Evolutionary conservation across 2,797 vertebrate genomes (phyloP).

Genomic region (Serranus cabrilla): DNA sequence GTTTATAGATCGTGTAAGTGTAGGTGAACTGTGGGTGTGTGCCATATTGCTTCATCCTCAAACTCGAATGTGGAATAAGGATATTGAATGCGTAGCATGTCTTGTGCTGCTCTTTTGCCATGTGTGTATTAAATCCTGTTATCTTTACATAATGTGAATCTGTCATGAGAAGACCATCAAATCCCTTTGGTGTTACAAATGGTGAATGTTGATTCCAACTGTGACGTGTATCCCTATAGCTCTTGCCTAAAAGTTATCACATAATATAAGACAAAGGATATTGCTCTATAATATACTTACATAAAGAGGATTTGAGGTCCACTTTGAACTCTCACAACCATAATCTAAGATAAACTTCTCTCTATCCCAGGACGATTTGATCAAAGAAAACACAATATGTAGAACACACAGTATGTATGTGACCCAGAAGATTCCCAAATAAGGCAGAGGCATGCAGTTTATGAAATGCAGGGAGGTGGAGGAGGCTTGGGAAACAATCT

Average conservation of each 20-base stretch:
- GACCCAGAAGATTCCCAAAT: slow-evolving; percentile 41
- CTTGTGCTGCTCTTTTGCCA: slow-evolving; percentile 19
- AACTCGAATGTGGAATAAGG: neutral
- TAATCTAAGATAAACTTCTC: slow-evolving; percentile 51
- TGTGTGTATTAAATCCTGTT: slow-evolving; percentile 4
- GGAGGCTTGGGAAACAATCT: slow-evolving; percentile 49
- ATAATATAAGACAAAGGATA: slow-evolving; percentile 56
- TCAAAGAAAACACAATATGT: slow-evolving; percentile 2
- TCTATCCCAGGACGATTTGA: slow-evolving; percentile 31
- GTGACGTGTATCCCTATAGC: slow-evolving; percentile 13
- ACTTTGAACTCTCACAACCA: slow-evolving; percentile 36
- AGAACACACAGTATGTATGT: neutral
- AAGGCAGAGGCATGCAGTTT: slow-evolving; percentile 48
- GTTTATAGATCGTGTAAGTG: slow-evolving; percentile 5
- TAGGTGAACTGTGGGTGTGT: slow-evolving; percentile 17
- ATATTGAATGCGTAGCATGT: slow-evolving; percentile 8
- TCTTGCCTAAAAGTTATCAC: slow-evolving; percentile 53
- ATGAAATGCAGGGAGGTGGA: slow-evolving; percentile 3
- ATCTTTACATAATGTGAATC: slow-evolving; percentile 49
- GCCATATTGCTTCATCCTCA: slow-evolving; percentile 17
- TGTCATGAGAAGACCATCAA: slow-evolving; percentile 36
- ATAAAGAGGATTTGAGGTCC: slow-evolving; percentile 71
- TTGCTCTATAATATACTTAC: slow-evolving; percentile 64
- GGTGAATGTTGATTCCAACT: slow-evolving; percentile 24
- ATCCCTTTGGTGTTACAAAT: slow-evolving; percentile 34